A percentile compares a stretch with the other conserved stretches of the same genome.
These are phyloP conservation scores for Potamarius usumacintae DNA, from an alignment of 2,113 vertebrate species.

Conservation along the genomic window DNA sequence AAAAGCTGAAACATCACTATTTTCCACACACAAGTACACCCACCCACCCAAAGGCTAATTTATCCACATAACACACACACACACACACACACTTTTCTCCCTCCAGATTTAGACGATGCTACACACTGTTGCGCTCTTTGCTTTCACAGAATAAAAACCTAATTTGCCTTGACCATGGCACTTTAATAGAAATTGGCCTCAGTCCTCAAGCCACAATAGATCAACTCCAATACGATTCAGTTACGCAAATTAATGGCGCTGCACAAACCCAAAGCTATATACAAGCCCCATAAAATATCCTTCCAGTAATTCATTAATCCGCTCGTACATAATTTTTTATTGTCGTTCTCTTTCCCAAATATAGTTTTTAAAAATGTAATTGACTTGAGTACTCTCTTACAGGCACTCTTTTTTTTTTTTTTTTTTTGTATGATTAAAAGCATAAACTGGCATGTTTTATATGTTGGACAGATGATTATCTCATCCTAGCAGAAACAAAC, in stretches of 20 bases:
- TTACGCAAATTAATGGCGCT: constrained; percentile 23
- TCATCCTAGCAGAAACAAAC: neutral
- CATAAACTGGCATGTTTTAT: neutral
- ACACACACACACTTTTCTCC: constrained; percentile 19
- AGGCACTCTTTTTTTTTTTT: too few relatives aligned
- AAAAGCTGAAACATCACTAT: constrained; percentile 48
- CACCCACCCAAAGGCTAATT: constrained; percentile 12
- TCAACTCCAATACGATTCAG: constrained; percentile 27
- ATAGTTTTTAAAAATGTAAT: neutral
- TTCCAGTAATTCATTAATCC: constrained; percentile 15
- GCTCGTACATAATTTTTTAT: neutral
- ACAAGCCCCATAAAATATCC: constrained; percentile 1
- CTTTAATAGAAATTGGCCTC: constrained; percentile 30
- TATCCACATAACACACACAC: neutral
- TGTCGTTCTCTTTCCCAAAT: neutral
- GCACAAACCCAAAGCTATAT: constrained; percentile 20
- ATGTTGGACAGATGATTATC: constrained; percentile 2
- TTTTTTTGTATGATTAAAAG: neutral
- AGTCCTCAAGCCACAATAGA: constrained; percentile 19
- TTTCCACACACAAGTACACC: constrained; percentile 21
- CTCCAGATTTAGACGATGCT: constrained; percentile 30
- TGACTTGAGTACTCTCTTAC: neutral
- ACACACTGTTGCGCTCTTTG: constrained; percentile 18
- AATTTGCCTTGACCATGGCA: constrained; percentile 37
- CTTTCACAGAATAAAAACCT: constrained; percentile 20